Base-by-base conservation (phyloP, 1,140 invertebrate genomes). In the Araneus ventricosus region DNA sequence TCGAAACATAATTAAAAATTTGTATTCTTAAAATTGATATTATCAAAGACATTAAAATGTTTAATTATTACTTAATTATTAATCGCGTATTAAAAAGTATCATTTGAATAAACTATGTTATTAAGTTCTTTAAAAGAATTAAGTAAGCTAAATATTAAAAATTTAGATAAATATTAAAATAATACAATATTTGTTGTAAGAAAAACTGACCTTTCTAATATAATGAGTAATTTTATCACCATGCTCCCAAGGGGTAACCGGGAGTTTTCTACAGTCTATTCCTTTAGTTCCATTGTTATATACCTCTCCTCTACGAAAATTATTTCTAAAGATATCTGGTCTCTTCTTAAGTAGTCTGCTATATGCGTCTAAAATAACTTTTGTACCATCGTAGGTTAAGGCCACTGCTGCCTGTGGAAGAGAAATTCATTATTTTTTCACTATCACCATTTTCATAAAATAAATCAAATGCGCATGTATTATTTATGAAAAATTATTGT, bases 371-470 rank as follows among this genome's bases (percentile, higher is more conserved):
- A 98, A 97, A 52, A 99, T 96, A 0, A 99, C 97, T 95, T 98
- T 97, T 5, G 99, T 98, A 5, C 98, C 97, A 95, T 99, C 98
- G 95, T 98, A 98, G 97, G 99, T 98, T 89, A 99, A 96, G 2
- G 98, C 98, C 0, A 98, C 98, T 96, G 94, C 93, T 57, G 94
- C 94, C 94, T 94, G 82, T 20, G 39, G 63, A 91, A 63, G 30
- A 37, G 14, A 92, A 86, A 70, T 30, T 45, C 8, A 24, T 1
- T 0, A 10, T 52, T 45, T 67, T 39, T 17, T 39, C 27, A 67
- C 34, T 82, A 82, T 82, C 75, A 80, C 20, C 27, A 67, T 10
- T 67, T 67, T 67, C 14, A n/a, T 67, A 27, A 52, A 14, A 52
- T 52, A 52, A 52, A 14, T 14, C 45, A 52, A 14, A 14, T 52